Percentiles rank a stretch among this genome's conserved stretches.
phyloP scores from a whole-genome alignment of 2,113 vertebrate species.

The Daphoenositta chrysoptera region DNA sequence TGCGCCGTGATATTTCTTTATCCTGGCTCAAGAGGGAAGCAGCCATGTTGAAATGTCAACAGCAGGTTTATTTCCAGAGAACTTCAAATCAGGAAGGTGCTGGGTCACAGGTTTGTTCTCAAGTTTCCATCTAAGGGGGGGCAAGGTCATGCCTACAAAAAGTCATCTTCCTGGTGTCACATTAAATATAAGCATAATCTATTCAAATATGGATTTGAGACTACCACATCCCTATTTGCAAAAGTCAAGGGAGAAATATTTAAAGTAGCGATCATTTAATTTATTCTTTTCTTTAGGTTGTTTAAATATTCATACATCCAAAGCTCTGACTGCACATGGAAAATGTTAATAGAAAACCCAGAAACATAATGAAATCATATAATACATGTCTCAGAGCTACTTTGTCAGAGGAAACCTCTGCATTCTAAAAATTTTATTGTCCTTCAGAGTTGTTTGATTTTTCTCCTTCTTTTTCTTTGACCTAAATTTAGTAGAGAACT shows the following conservation, averaged over 20 bases:
- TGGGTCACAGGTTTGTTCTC: background rate
- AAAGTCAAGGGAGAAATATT: background rate
- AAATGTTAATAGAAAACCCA: slow-evolving; percentile 10
- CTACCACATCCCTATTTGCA: background rate
- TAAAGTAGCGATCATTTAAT: background rate
- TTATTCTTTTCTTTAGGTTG: background rate
- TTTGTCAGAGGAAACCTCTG: background rate
- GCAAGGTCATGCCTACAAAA: background rate
- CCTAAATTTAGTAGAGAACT: background rate
- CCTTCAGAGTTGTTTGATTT: background rate
- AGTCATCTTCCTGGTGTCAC: background rate
- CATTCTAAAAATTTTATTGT: background rate
- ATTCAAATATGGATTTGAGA: background rate
- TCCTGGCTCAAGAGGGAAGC: background rate
- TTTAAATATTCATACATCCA: background rate
- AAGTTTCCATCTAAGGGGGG: background rate
- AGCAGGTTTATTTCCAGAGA: background rate
- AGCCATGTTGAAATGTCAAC: background rate
- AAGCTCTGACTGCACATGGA: background rate
- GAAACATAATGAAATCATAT: background rate
- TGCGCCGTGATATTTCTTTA: background rate
- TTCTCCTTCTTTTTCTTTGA: background rate
- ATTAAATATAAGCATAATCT: background rate
- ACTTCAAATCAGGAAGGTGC: background rate
- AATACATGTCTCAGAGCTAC: background rate